Base-by-base conservation (phyloP, 2,113 vertebrate species). In the Dasyprocta punctata region DNA sequence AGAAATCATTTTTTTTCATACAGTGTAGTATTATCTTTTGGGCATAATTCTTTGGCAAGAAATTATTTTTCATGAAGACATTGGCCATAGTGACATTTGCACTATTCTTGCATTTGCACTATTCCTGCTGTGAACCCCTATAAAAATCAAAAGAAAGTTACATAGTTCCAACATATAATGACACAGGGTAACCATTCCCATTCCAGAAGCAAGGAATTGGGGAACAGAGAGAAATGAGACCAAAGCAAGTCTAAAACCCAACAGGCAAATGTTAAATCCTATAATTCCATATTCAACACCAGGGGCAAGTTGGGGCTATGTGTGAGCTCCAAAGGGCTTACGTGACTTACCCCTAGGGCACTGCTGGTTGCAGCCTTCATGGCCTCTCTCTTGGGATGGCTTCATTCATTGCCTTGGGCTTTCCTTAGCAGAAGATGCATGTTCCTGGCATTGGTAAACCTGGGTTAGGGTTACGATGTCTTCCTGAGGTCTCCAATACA, bases 31-130 rank as follows among this genome's bases (percentile, higher is more conserved):
- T 86, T 47, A 71, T 96, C 54, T 75, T 60, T 56, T 84, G 19
- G 90, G 1, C 47, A 87, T 78, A 95, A 58, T 92, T 96, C 58
- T 69, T 41, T 65, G 73, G 16, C 30, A 89, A 26, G 54, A 52
- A 83, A 73, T 36, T 30, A 49, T 52, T 94, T 69, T 30, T 95
- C 65, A 92, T 1, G 71, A 1, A 83, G 65, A 97, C 22, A 16
- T 1, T 91, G 19, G 36, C 58, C 47, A 52, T 73, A 77, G 5
- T 58, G 54, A 12, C 4, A 41, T 61, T 95, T 52, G 36, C 24
- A 47, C 41, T 96, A 86, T 97, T 94, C 86, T 91, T 91, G 9
- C 24, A 95, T 84, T 94, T 36, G 12, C 63, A 14, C 33, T 33
- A 4, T 65, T 30, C 33, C 33, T 33, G 63, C 36, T 69, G 36